phyloP scores from a whole-genome alignment of 2,888 invertebrate species.

The Frankliniella fusca region DNA sequence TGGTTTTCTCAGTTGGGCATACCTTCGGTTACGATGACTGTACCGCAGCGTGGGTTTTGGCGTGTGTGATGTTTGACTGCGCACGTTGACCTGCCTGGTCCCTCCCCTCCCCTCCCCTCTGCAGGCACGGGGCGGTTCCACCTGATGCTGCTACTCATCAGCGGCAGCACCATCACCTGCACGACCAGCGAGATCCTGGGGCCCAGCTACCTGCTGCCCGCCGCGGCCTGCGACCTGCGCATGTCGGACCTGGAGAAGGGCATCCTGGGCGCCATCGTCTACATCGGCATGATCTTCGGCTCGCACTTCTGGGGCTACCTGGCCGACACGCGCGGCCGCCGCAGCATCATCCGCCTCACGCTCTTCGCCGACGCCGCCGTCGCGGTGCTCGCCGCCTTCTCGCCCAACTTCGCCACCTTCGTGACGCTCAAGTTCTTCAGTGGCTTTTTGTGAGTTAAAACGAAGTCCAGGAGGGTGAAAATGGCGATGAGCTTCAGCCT shows the following conservation, averaged over 20 bases:
- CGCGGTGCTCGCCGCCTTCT: constrained; percentile 59
- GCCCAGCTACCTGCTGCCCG: constrained; percentile 68
- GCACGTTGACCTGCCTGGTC: no score
- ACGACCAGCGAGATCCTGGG: constrained; percentile 68
- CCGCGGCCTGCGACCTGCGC: constrained; percentile 68
- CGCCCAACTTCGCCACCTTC: constrained; percentile 63
- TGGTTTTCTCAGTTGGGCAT: no score
- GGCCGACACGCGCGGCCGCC: constrained; percentile 68
- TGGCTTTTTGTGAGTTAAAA: constrained; percentile 70
- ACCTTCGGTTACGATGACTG: background rate
- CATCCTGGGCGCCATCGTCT: constrained; percentile 48
- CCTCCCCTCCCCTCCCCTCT: no score
- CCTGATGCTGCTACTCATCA: constrained; percentile 54
- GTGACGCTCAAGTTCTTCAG: constrained; percentile 66
- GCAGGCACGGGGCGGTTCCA: constrained; percentile 67
- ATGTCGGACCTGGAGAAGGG: constrained; percentile 67
- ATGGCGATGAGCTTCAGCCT: no score
- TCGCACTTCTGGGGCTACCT: constrained; percentile 73
- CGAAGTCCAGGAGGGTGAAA: no score
- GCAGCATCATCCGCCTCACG: constrained; percentile 62
- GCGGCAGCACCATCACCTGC: constrained; percentile 50
- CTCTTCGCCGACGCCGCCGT: constrained; percentile 61
- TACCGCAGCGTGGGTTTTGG: background rate
- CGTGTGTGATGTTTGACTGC: background rate
- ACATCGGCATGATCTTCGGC: constrained; percentile 62